Evolutionary conservation across 30 jellyfish, hydroid and myxozoan species (phyloP).

Genomic region (Rhopilema esculentum): DNA sequence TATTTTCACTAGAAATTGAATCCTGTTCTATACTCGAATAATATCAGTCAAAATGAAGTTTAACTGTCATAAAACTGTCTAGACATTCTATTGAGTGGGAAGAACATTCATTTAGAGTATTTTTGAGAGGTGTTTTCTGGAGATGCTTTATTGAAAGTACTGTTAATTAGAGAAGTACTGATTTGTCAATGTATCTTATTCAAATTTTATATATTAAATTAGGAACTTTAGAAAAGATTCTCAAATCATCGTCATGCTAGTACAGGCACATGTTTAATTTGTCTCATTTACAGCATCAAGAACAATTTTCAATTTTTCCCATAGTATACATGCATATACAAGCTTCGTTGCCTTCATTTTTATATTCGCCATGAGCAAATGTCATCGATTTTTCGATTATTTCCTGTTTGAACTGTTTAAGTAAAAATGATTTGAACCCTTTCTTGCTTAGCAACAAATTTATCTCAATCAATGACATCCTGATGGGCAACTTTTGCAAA

Average conservation of each 20-base stretch:
- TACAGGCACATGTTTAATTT: not conserved
- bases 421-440: slow-evolving; percentile 22
- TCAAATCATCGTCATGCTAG: slow-evolving; percentile 10
- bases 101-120: no score
- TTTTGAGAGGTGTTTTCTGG: not conserved
- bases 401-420: slow-evolving; percentile 39
- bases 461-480: slow-evolving; percentile 2
- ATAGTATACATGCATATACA: not conserved
- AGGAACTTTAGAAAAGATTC: not conserved
- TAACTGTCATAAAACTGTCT: no score
- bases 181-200: no score
- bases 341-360: slow-evolving; percentile 2
- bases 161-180: no score
- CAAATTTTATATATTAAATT: no score
- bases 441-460: slow-evolving; percentile 13
- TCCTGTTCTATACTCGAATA: no score
- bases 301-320: slow-evolving; percentile 23
- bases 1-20: no score
- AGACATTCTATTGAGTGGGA: no score
- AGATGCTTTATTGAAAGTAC: no score
- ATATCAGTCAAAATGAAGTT: no score
- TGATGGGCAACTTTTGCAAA: slow-evolving; percentile 37
- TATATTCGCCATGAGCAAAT: slow-evolving; percentile 5
- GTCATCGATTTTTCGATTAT: not conserved
- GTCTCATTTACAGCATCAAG: slow-evolving; percentile 30